phyloP scores from a whole-genome alignment of 2,113 vertebrate species.

The human region GRCh38 chr4:138445001-138445500 shows the following conservation, averaged over 20 bases:
- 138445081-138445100: slow-evolving; percentile 28
- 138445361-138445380: slow-evolving; percentile 54
- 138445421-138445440: neutral
- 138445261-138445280: slow-evolving; percentile 14
- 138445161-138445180: neutral
- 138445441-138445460: slow-evolving; percentile 6
- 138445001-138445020: neutral
- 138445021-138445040: neutral
- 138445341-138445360: slow-evolving; percentile 60
- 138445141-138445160: neutral
- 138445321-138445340: slow-evolving; percentile 37
- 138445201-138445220: slow-evolving; percentile 11
- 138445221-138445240: neutral
- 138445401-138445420: slow-evolving; percentile 19
- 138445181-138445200: neutral
- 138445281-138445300: neutral
- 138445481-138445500: neutral
- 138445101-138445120: neutral
- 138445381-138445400: neutral
- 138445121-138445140: slow-evolving; percentile 47
- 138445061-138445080: neutral
- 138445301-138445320: neutral
- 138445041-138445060: slow-evolving; percentile 18
- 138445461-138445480: neutral
- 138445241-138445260: slow-evolving; percentile 36